Conservation (phyloP, 2,888 invertebrate species). For the Heliconius sara region DNA sequence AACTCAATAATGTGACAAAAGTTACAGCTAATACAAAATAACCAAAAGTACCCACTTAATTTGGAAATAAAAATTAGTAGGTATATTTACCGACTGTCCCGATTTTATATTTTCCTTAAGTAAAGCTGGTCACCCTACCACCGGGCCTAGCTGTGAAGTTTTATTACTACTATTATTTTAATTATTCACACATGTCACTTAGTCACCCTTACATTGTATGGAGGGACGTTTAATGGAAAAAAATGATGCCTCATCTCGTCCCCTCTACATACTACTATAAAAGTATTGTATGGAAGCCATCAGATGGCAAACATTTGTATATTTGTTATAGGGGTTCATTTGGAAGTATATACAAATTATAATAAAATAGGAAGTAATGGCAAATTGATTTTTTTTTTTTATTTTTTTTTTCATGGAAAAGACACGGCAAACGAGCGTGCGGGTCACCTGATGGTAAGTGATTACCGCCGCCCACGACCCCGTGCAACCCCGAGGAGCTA, state of each 20-base stretch:
- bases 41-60: too few species aligned
- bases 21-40: too few species aligned
- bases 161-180: conserved; percentile 46
- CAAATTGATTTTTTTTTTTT: too few species aligned
- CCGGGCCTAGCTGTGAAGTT: conserved; percentile 34
- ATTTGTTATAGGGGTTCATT: not conserved
- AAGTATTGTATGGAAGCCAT: conserved; percentile 27
- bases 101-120: not conserved
- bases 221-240: conserved; percentile 32
- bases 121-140: not conserved
- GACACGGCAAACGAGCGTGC: too few species aligned
- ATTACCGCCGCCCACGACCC: too few species aligned
- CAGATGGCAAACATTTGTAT: not conserved
- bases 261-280: conserved; percentile 6
- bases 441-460: too few species aligned
- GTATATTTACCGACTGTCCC: not conserved
- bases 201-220: conserved; percentile 31
- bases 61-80: not conserved
- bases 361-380: not conserved
- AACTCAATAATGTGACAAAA: too few species aligned
- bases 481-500: too few species aligned
- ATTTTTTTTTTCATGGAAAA: too few species aligned
- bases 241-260: conserved; percentile 39
- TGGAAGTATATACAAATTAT: not conserved
- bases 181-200: conserved; percentile 48